Evolutionary conservation across 2,888 invertebrate genomes (phyloP), one percentile per base, ranked within the genome.

Genomic region (Drosophila lutescens): DNA sequence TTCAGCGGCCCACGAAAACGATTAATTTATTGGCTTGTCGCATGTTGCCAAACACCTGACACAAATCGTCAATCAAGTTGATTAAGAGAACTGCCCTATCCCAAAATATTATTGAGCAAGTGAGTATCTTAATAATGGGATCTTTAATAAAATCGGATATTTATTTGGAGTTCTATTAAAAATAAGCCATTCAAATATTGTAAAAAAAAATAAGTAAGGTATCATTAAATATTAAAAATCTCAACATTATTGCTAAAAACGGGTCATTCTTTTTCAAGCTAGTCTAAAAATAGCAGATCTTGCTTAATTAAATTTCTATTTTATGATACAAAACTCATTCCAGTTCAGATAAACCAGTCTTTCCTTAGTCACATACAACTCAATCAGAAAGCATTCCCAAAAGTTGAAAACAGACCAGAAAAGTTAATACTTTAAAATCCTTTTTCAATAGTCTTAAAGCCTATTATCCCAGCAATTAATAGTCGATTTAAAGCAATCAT

Each of bases 11-110:
- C 60, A 8, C 43, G 43, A 30, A 41, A 65, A 44, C 34, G n/a
- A 49, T 54, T 55, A 61, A 81, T 81, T 80, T 81, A 85, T 85
- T 44, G 46, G 23, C 46, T 13, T 53, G 71, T 68, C 46, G 69
- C 55, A 38, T 38, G 66, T 84, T 80, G 65, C 77, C 57, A 71
- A 83, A 76, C 76, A 78, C 67, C 84, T 83, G 83, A 43, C 80
- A 68, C 49, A 55, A 41, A 50, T 57, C 50, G 54, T 67, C 54
- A 67, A 54, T 67, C 66, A 67, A 72, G 49, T 49, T 71, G 71
- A 71, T 72, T 46, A 30, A 53, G 44, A 41, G 40, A 53, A 69
- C 46, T 59, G 70, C 53, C 70, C 70, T 70, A 55, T 56, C 47
- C 56, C 47, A 57, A 71, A 61, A 49, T 4, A 46, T n/a, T n/a